phyloP scores from a whole-genome alignment of 2,113 vertebrate species.

The Hystrix brachyura region DNA sequence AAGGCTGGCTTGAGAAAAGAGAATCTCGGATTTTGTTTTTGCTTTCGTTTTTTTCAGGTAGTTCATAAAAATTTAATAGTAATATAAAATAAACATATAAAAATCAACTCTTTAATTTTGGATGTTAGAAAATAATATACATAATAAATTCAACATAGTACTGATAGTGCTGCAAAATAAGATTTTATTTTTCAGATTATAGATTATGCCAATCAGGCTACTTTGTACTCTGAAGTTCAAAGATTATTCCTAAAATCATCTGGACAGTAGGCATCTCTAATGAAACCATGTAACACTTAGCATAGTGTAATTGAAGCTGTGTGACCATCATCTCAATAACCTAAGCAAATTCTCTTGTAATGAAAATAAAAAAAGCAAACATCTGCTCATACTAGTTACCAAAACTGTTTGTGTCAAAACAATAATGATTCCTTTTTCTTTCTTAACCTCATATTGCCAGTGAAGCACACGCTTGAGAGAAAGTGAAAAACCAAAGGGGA shows the following conservation, averaged over 20 bases:
- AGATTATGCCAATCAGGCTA: slow-evolving; percentile 64
- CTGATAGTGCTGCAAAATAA: slow-evolving; percentile 75
- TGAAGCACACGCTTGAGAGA: slow-evolving; percentile 59
- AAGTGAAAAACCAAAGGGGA: slow-evolving; percentile 25
- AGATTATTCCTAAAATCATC: slow-evolving; percentile 61
- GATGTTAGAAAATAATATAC: slow-evolving; percentile 84
- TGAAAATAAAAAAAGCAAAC: background rate
- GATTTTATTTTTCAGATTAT: slow-evolving; percentile 76
- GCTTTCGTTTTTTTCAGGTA: slow-evolving; percentile 25
- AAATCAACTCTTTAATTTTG: slow-evolving; percentile 84
- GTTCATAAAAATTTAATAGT: slow-evolving; percentile 85
- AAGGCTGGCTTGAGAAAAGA: background rate
- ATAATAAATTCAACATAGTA: slow-evolving; percentile 78
- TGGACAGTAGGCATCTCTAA: slow-evolving; percentile 57
- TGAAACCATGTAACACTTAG: slow-evolving; percentile 52
- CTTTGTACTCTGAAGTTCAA: slow-evolving; percentile 51
- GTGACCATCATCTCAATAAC: slow-evolving; percentile 9
- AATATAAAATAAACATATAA: slow-evolving; percentile 86
- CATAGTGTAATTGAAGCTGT: slow-evolving; percentile 30
- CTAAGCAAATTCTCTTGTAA: slow-evolving; percentile 48
- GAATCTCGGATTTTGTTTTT: background rate
- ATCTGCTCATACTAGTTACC: slow-evolving; percentile 22
- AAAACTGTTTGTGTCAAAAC: slow-evolving; percentile 29
- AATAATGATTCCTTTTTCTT: slow-evolving; percentile 37
- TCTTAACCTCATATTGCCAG: background rate